phyloP scores from a whole-genome alignment of 2,113 vertebrate species.

The Mastomys coucha region DNA sequence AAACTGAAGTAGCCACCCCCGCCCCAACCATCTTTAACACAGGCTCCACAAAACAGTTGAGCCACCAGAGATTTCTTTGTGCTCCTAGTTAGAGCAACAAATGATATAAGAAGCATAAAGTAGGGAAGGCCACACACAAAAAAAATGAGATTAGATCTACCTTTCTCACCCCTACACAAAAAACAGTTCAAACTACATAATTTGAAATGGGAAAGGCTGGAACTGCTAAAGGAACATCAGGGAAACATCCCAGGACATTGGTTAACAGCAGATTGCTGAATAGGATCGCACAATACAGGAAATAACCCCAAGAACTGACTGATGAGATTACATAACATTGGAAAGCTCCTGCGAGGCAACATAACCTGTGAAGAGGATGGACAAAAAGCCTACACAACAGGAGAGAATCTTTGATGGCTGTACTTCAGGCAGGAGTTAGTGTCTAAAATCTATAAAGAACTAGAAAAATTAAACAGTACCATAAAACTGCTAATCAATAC shows the following conservation, averaged over 20 bases:
- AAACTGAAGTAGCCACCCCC: not conserved
- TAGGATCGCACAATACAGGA: not conserved
- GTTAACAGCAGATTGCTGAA: not conserved
- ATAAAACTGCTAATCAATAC: not conserved
- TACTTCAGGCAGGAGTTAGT: not conserved
- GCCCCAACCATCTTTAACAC: not conserved
- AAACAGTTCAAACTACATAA: not conserved
- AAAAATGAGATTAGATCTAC: not conserved
- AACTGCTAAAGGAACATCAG: not conserved
- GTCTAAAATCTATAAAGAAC: not conserved
- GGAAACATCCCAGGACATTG: not conserved
- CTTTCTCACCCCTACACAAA: not conserved
- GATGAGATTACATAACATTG: not conserved
- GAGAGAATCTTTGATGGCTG: not conserved
- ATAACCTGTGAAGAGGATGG: not conserved
- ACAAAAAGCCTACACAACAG: not conserved
- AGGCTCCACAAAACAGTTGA: not conserved
- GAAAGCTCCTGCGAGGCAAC: not conserved
- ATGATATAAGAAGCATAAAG: not conserved
- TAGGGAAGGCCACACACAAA: not conserved
- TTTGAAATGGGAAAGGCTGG: not conserved
- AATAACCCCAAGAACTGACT: not conserved
- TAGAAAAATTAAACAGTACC: not conserved
- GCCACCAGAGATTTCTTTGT: not conserved
- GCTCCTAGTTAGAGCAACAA: not conserved